Evolutionary conservation across 2,888 invertebrate species (phyloP), one percentile per base, ranked within the genome.

Genomic region (Volucella inflata): DNA sequence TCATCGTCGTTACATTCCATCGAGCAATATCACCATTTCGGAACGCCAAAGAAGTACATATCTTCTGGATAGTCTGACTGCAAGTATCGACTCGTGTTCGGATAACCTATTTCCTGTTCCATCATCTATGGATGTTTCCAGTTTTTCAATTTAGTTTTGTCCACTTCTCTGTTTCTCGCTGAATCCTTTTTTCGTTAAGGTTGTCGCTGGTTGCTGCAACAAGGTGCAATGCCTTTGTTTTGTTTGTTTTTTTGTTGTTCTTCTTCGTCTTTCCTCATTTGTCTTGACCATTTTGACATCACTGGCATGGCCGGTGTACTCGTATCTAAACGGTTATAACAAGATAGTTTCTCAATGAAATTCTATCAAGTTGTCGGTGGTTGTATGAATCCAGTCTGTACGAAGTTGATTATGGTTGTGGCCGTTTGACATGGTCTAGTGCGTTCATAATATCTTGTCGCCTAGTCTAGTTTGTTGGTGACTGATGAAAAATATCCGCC

Each of bases 1-100:
- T 81, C 85, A 77, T 85, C 81, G 30, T 30, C 30, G 57, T 62
- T 36, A 67, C 76, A 85, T 85, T 85, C 85, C 85, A 85, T 80
- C 60, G 72, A 72, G 57, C 76, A 85, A 77, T 85, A 85, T 80
- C 40, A 71, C 75, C 68, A 75, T 76, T 46, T 59, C 70, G 48
- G 70, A 48, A 62, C 65, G 48, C 36, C 1, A 17, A 38, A 38
- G 51, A 67, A 59, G 16, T 59, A 55, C 17, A 51, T 44, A 76
- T 67, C 75, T 30, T 30, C 30, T 76, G 59, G 67, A 67, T 46
- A 48, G 64, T 55, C 57, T 81, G 30, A 30, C 30, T 30, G 30
- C 30, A 30, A 30, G 30, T 30, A 30, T 6, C 30, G 4, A 30
- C 30, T 30, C 30, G 30, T 30, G 30, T 30, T 30, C 30, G 30